A percentile compares a stretch with the other conserved stretches of the same genome.
Conservation (phyloP, 2,797 vertebrate genomes). For the Glyptemys insculpta region DNA sequence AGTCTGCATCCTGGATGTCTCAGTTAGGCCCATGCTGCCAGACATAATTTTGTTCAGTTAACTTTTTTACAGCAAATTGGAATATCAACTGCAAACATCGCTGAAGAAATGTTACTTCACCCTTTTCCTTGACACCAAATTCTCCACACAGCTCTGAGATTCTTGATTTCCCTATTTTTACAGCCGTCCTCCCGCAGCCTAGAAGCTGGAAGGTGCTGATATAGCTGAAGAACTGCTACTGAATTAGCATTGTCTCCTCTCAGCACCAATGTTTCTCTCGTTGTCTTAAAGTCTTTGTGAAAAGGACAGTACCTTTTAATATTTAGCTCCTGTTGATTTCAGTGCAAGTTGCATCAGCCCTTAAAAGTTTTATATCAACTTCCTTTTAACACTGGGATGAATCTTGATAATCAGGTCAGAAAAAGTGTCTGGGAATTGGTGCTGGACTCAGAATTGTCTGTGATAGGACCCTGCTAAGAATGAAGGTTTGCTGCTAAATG, state of each 20-base stretch:
- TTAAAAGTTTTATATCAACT: neutral
- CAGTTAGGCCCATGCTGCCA: neutral
- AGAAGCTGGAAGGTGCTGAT: fast-evolving
- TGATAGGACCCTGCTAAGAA: neutral
- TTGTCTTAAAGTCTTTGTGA: neutral
- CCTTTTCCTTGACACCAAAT: fast-evolving
- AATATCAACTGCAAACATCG: neutral
- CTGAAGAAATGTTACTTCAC: neutral
- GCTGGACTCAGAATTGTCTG: fast-evolving
- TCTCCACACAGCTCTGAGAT: fast-evolving
- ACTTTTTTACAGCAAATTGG: neutral
- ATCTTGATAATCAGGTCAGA: too few relatives aligned
- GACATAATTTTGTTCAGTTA: neutral
- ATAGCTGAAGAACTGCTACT: fast-evolving
- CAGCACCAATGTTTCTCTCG: conserved; percentile 22
- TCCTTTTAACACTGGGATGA: neutral
- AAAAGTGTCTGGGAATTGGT: neutral
- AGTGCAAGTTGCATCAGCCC: fast-evolving
- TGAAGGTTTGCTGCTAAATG: fast-evolving
- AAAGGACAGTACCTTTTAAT: neutral
- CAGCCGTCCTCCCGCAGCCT: neutral
- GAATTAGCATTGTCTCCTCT: neutral
- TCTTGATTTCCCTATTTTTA: neutral
- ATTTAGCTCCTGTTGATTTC: fast-evolving
- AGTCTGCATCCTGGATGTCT: neutral